phyloP scores from a whole-genome alignment of 2,888 invertebrate genomes.

The Drosophila pegasa region DNA sequence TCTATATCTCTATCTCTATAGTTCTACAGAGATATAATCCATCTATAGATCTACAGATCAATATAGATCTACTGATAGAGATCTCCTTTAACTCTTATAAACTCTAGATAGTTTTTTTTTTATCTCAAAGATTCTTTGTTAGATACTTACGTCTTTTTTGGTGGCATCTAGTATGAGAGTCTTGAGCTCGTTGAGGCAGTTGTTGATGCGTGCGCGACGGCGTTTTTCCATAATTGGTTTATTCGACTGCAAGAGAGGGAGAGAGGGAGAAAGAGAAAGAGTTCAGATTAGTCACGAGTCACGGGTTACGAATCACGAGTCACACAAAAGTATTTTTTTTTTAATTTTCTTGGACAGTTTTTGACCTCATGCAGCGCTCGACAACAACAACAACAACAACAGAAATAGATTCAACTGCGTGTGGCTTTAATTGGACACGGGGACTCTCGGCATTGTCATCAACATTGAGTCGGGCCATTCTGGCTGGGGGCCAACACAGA shows the following conservation, averaged over 20 bases:
- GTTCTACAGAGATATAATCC: too few species aligned
- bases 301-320: slow-evolving; percentile 8
- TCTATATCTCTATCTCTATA: too few species aligned
- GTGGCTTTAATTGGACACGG: slow-evolving; percentile 79
- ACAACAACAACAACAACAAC: slow-evolving; percentile 42
- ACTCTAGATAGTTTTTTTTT: neutral
- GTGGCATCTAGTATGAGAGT: slow-evolving; percentile 93
- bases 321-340: slow-evolving; percentile 6
- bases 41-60: neutral
- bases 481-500: slow-evolving; percentile 80
- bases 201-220: slow-evolving; percentile 94
- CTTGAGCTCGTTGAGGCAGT: slow-evolving; percentile 94
- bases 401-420: slow-evolving; percentile 71
- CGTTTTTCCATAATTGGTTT: slow-evolving; percentile 97
- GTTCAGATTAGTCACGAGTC: slow-evolving; percentile 59
- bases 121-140: too few species aligned
- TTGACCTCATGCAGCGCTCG: slow-evolving; percentile 75
- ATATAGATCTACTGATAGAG: too few species aligned
- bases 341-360: neutral
- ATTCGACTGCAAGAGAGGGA: slow-evolving; percentile 89
- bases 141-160: slow-evolving; percentile 94
- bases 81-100: neutral
- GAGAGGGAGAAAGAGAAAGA: slow-evolving; percentile 18
- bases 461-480: slow-evolving; percentile 21
- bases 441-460: slow-evolving; percentile 42